Base-by-base conservation (phyloP, 2,888 invertebrate species). In the Cylloceria caligata region DNA sequence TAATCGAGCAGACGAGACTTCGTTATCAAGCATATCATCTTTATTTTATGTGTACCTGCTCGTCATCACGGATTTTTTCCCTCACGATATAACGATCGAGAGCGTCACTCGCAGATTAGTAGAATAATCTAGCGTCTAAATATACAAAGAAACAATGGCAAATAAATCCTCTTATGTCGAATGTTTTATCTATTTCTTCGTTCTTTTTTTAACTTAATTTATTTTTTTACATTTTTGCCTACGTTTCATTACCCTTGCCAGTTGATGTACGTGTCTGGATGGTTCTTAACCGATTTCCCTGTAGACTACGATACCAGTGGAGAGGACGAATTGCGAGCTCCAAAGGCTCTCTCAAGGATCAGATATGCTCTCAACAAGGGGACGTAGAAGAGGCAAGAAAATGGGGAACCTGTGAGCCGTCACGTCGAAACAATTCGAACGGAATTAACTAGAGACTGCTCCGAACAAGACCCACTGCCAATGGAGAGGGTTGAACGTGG, bases 251-350 rank as follows among this genome's bases (percentile, higher is more conserved):
- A 52, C n/a, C 21, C 21, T 52, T 39, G 13, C 11, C 27, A 27
- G 13, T 76, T 39, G 60, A 34, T 16, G 24, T 49, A 36, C 24
- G 39, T 55, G 52, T 16, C 24, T 24, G 39, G 36, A n/a, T 55
- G 52, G 52, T 55, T 49, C 52, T 69, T 36, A 55, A 69, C 45
- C 52, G 64, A 77, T 71, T 77, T 77, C 77, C 69, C 77, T 30
- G 52, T 19, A 62, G 69, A 68, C 67, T 65, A 7, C 1, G 19
- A n/a, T 34, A 34, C 16, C 52, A 39, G 30, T n/a, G 34, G 13
- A n/a, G 68, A 39, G 21, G 39, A 55, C 34, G 19, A 21, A 52
- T 67, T 34, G 7, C 27, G 9, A 27, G 27, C 67, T 21, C 68
- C 16, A 49, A 52, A 68, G 67, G 52, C 13, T 67, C 45, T 30